Evolutionary conservation across 2,113 vertebrate genomes (phyloP).

Genomic region (Trogon melanurus): DNA sequence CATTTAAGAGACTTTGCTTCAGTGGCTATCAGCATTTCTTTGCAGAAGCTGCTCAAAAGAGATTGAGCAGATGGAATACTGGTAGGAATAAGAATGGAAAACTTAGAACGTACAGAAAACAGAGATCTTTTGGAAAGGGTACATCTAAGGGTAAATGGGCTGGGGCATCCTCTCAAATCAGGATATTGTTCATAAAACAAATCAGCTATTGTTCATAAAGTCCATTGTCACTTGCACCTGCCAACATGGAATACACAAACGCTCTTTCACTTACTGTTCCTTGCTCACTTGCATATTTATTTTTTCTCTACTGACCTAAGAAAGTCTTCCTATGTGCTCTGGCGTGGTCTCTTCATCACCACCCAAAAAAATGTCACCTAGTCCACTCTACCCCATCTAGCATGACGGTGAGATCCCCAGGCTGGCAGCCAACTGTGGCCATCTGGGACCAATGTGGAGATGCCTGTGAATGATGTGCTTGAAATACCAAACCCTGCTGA

Average conservation of each 20-base stretch:
- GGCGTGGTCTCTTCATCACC: background rate
- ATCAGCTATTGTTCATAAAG: background rate
- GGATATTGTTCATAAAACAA: too few relatives aligned
- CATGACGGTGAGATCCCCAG: background rate
- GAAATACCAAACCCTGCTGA: background rate
- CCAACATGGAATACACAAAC: background rate
- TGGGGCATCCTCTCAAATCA: too few relatives aligned
- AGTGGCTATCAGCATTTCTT: background rate
- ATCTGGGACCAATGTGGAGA: background rate
- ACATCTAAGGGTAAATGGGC: background rate
- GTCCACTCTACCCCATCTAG: background rate
- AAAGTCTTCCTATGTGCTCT: background rate
- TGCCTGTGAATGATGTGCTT: background rate
- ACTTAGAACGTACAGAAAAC: background rate
- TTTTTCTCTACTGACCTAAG: background rate
- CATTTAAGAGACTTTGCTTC: background rate
- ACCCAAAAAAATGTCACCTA: background rate
- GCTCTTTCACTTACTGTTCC: background rate
- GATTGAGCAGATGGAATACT: background rate
- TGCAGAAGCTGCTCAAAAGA: background rate
- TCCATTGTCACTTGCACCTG: background rate
- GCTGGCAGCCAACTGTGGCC: rapidly evolving
- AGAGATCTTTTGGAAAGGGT: background rate
- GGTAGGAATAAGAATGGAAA: background rate
- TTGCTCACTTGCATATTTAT: background rate